These are phyloP conservation scores for Atherinomorus stipes DNA, from an alignment of 2,113 vertebrate species.

Conservation along the genomic window DNA sequence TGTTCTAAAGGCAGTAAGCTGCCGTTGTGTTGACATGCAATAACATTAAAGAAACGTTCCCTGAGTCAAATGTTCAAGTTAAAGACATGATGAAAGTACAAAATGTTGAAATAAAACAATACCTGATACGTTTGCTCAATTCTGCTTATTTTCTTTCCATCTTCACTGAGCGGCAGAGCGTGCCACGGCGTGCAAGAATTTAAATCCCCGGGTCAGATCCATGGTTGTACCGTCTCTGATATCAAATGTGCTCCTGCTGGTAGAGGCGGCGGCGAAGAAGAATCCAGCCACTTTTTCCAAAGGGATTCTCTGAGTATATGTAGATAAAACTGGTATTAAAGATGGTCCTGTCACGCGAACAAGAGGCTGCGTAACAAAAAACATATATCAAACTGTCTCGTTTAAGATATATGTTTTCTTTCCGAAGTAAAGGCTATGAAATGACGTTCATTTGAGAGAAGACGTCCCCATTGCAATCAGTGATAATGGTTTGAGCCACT, in stretches of 20 bases:
- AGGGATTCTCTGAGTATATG: constrained; percentile 46
- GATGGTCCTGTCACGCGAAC: neutral
- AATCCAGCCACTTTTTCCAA: constrained; percentile 60
- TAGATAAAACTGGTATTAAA: constrained; percentile 1
- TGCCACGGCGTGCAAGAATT: constrained; percentile 66
- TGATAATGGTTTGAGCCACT: constrained; percentile 81
- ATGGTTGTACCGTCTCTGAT: constrained; percentile 66
- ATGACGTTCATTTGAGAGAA: neutral
- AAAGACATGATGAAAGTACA: neutral
- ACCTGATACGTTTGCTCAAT: constrained; percentile 65
- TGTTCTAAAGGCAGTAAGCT: constrained; percentile 18
- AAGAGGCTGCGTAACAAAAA: neutral
- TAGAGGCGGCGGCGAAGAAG: constrained; percentile 73
- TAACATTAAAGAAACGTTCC: neutral
- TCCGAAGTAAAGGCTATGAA: neutral
- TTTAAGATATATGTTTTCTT: neutral
- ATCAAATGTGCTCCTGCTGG: constrained; percentile 71
- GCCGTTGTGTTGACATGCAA: constrained; percentile 3
- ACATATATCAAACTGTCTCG: rapidly evolving
- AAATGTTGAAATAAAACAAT: neutral
- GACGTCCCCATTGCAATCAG: constrained; percentile 61
- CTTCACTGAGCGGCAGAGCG: constrained; percentile 55
- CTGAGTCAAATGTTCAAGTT: constrained; percentile 32
- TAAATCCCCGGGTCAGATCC: constrained; percentile 76
- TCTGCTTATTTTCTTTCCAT: constrained; percentile 75